These are phyloP conservation scores for Drosophila barbarae DNA, from an alignment of 2,888 invertebrate genomes.

Conservation along the genomic window DNA sequence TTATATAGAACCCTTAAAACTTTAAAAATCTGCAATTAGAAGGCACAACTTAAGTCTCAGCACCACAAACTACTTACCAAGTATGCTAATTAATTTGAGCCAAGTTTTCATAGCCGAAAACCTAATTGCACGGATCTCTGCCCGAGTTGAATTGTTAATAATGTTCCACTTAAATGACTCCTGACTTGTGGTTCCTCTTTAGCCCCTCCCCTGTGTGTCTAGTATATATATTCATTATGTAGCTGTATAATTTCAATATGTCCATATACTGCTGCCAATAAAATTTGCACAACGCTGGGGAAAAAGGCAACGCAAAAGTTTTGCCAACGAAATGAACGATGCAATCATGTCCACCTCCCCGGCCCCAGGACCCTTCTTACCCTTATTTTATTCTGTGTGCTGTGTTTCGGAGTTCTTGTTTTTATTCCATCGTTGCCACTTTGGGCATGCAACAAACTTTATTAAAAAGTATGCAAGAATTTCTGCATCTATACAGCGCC, in stretches of 20 bases:
- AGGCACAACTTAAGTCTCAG: background rate
- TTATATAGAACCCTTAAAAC: background rate
- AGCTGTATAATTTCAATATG: conserved; percentile 37
- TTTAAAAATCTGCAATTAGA: conserved; percentile 1
- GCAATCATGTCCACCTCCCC: conserved; percentile 32
- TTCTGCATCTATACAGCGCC: conserved; percentile 51
- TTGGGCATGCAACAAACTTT: conserved; percentile 68
- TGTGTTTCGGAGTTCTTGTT: conserved; percentile 30
- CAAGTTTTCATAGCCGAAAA: conserved; percentile 23
- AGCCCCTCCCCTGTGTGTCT: background rate
- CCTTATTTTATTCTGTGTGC: background rate
- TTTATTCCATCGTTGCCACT: conserved; percentile 55
- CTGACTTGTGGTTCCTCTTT: conserved; percentile 10
- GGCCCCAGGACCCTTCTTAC: background rate
- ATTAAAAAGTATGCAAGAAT: conserved; percentile 69
- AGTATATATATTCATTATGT: conserved; percentile 34
- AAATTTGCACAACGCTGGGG: conserved; percentile 36
- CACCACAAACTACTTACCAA: background rate
- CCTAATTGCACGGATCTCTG: conserved; percentile 21
- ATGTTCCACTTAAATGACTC: conserved; percentile 20
- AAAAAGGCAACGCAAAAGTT: conserved; percentile 49
- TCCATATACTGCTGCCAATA: conserved; percentile 63
- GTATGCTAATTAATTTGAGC: conserved; percentile 30
- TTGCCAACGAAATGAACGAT: conserved; percentile 44
- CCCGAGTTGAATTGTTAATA: conserved; percentile 29